These are phyloP conservation scores for Carapus acus DNA, from an alignment of 2,797 vertebrate species.

Conservation along the genomic window DNA sequence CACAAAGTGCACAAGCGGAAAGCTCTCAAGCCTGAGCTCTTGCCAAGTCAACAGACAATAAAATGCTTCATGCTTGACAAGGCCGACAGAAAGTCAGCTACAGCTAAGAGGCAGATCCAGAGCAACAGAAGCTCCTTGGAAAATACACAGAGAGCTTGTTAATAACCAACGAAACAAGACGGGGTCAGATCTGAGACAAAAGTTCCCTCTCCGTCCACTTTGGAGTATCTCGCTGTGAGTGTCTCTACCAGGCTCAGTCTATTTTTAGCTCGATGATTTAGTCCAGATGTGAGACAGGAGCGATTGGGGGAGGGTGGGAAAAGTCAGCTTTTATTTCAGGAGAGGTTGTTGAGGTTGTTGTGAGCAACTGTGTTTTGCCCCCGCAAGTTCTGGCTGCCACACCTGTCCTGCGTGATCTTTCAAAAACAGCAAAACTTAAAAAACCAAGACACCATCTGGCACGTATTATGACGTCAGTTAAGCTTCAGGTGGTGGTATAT, in stretches of 20 bases:
- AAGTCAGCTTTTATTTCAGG: conserved; percentile 22
- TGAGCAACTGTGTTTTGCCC: conserved; percentile 24
- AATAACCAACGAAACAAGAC: conserved; percentile 36
- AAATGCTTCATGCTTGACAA: conserved; percentile 55
- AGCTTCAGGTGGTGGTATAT: conserved; percentile 17
- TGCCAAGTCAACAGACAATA: conserved; percentile 61
- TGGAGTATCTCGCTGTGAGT: conserved; percentile 23
- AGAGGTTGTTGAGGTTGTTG: conserved; percentile 26
- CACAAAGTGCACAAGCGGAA: conserved; percentile 38
- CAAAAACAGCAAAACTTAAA: conserved; percentile 30
- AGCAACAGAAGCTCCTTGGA: conserved; percentile 28
- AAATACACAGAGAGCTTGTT: conserved; percentile 29
- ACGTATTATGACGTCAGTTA: conserved; percentile 20
- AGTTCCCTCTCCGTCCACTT: conserved; percentile 24
- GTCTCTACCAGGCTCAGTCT: conserved; percentile 47
- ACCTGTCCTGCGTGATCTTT: conserved; percentile 40
- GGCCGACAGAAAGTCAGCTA: conserved; percentile 36
- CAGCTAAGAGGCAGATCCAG: conserved; percentile 21
- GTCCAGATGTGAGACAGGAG: conserved; percentile 58
- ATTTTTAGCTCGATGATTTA: conserved; percentile 53
- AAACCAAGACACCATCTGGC: conserved; percentile 47
- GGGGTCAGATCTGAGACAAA: conserved; percentile 19
- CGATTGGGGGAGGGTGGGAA: not conserved
- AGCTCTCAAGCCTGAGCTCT: conserved; percentile 52
- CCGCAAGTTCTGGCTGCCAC: conserved; percentile 14